Evolutionary conservation across 1,140 invertebrate species (phyloP).

Genomic region (Lasioglossum albipes): DNA sequence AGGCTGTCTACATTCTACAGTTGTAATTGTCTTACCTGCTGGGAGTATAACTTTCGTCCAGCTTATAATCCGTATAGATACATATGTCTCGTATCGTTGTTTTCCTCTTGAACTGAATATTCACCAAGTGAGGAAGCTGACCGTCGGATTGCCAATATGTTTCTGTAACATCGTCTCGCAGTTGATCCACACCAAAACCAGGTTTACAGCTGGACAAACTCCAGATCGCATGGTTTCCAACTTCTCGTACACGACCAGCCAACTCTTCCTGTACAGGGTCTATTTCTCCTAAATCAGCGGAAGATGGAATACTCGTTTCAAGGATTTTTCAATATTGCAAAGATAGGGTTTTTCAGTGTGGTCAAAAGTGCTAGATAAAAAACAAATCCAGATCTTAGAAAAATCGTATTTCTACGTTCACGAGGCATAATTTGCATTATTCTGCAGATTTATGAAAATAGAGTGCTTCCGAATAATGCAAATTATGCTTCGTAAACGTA

Average conservation of each 20-base stretch:
- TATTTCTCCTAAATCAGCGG: constrained; percentile 72
- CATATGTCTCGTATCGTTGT: constrained; percentile 97
- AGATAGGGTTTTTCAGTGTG: no score
- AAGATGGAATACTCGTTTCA: not conserved
- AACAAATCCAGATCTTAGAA: no score
- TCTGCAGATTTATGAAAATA: no score
- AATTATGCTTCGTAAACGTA: no score
- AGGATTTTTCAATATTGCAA: no score
- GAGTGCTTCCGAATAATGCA: no score
- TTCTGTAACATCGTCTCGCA: constrained; percentile 96
- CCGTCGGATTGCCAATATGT: constrained; percentile 99
- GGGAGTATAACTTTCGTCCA: constrained; percentile 99
- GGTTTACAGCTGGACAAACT: constrained; percentile 98
- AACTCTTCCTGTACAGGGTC: constrained; percentile 87
- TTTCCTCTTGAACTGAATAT: constrained; percentile 98
- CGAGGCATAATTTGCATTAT: no score
- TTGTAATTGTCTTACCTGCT: constrained; percentile 83
- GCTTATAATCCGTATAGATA: constrained; percentile 98
- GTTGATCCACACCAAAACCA: constrained; percentile 98
- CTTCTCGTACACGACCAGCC: constrained; percentile 92
- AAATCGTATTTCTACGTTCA: no score
- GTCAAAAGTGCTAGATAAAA: no score
- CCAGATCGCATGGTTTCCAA: constrained; percentile 98
- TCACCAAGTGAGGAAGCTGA: constrained; percentile 97
- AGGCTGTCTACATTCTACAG: no score